A percentile compares a stretch with the other conserved stretches of the same genome.
These are phyloP conservation scores for Calephelis virginiensis DNA, from an alignment of 1,140 invertebrate species.

Conservation along the genomic window DNA sequence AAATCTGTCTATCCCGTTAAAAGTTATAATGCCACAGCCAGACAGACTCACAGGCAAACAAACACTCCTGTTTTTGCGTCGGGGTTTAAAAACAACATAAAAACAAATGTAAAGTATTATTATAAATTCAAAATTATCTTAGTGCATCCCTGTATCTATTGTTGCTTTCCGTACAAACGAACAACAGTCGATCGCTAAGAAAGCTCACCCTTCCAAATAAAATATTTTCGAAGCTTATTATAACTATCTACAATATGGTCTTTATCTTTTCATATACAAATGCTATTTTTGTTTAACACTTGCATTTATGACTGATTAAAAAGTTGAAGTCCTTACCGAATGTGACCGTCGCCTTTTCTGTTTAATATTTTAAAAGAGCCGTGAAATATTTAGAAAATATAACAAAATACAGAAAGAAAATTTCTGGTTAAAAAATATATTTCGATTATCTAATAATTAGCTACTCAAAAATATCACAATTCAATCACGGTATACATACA, in stretches of 20 bases:
- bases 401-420: too few relatives aligned
- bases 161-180: constrained; percentile 54
- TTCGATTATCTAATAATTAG: background rate
- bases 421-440: too few relatives aligned
- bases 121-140: background rate
- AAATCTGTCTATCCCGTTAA: too few relatives aligned
- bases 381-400: too few relatives aligned
- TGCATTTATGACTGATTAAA: constrained; percentile 8
- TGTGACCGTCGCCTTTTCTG: constrained; percentile 33
- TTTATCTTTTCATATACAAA: constrained; percentile 25
- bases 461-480: too few relatives aligned
- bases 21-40: too few relatives aligned
- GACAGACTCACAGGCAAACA: too few relatives aligned
- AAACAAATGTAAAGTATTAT: too few relatives aligned
- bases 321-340: constrained; percentile 22
- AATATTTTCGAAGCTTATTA: constrained; percentile 45
- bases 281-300: constrained; percentile 28
- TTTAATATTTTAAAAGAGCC: background rate
- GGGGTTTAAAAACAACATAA: too few relatives aligned
- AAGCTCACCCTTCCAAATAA: constrained; percentile 63
- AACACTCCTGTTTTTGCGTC: too few relatives aligned
- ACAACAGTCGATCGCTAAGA: constrained; percentile 63
- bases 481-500: too few relatives aligned
- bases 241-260: constrained; percentile 21
- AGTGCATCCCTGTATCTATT: constrained; percentile 53